Percentiles rank a stretch among this genome's conserved stretches.
These are phyloP conservation scores for Propithecus deckenii DNA, from an alignment of 2,797 vertebrate species.

Conservation along the genomic window DNA sequence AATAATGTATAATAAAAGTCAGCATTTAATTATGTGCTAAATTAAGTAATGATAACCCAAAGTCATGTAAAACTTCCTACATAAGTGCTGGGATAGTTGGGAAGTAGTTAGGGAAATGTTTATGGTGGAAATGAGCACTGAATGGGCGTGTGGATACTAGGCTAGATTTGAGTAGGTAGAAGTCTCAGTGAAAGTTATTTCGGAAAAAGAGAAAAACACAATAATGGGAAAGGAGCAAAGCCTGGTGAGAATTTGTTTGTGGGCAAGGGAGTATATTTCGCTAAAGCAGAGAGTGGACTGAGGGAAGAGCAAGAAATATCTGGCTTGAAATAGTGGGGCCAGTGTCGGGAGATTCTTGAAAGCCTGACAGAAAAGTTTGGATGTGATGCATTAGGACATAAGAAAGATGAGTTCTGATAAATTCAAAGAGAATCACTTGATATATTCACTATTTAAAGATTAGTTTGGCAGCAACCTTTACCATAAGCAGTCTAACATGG, in stretches of 20 bases:
- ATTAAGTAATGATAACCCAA: not conserved
- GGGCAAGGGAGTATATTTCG: not conserved
- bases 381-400: slow-evolving; percentile 24
- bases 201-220: not conserved
- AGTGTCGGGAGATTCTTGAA: not conserved
- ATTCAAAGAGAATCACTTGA: slow-evolving; percentile 57
- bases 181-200: not conserved
- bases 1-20: not conserved
- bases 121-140: not conserved
- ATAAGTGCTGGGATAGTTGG: not conserved
- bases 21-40: slow-evolving; percentile 18
- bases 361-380: slow-evolving; percentile 51
- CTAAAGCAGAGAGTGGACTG: not conserved
- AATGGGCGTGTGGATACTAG: not conserved
- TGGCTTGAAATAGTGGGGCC: not conserved
- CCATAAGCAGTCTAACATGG: slow-evolving; percentile 56
- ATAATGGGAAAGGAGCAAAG: not conserved
- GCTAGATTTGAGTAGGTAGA: not conserved
- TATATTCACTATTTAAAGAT: slow-evolving; percentile 64
- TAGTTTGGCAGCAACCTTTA: slow-evolving; percentile 61
- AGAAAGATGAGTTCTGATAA: slow-evolving; percentile 61
- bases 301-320: not conserved
- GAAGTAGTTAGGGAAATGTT: not conserved
- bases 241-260: not conserved
- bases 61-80: not conserved